These are phyloP conservation scores for Morelia viridis DNA, from an alignment of 2,797 vertebrate genomes.

Conservation along the genomic window DNA sequence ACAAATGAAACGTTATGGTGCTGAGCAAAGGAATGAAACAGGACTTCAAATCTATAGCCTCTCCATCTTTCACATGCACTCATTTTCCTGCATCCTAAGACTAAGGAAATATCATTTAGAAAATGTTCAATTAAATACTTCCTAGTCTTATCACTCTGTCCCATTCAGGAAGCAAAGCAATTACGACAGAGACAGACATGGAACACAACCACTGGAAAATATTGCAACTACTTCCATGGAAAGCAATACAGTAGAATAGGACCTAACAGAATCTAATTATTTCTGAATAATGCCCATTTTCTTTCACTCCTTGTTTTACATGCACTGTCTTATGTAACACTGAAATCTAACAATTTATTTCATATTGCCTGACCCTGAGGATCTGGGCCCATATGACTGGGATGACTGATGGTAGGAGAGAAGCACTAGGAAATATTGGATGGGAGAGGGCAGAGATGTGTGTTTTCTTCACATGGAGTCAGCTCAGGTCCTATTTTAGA, in stretches of 20 bases:
- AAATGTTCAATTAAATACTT: not conserved
- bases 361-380: not conserved
- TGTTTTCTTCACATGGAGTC: not conserved
- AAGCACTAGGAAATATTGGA: not conserved
- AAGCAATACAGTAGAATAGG: not conserved
- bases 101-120: conserved; percentile 59
- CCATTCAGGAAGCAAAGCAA: not conserved
- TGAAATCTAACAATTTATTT: not conserved
- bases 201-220: not conserved
- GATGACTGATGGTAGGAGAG: not conserved
- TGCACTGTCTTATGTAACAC: not conserved
- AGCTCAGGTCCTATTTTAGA: not conserved
- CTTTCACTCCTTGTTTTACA: not conserved
- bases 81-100: conserved; percentile 59
- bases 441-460: not conserved
- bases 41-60: conserved; percentile 52
- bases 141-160: conserved; percentile 16
- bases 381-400: not conserved
- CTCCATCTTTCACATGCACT: conserved; percentile 52
- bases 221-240: not conserved
- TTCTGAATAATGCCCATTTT: not conserved
- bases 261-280: not conserved
- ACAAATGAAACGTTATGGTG: conserved; percentile 42
- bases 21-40: conserved; percentile 36
- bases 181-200: not conserved